Conservation (phyloP, 2,797 vertebrate genomes). For the Numenius phaeopus region DNA sequence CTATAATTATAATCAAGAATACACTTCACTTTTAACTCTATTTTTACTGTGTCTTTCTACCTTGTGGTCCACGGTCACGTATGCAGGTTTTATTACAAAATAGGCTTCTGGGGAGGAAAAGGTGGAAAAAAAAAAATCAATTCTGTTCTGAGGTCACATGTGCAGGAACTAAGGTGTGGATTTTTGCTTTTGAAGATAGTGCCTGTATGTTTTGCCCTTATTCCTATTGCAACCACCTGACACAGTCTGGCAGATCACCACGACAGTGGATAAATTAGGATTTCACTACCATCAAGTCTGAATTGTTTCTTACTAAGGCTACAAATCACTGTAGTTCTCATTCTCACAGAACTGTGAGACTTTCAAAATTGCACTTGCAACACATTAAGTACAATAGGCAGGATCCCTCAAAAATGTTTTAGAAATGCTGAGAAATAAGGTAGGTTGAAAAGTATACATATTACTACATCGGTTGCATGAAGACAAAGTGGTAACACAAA, state of each 20-base stretch:
- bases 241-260: background rate
- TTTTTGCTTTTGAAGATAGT: constrained; percentile 5
- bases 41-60: constrained; percentile 18
- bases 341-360: background rate
- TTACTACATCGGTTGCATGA: background rate
- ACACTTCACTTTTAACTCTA: constrained; percentile 33
- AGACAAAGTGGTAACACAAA: background rate
- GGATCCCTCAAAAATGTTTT: background rate
- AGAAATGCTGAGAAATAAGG: background rate
- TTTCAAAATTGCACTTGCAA: constrained; percentile 8
- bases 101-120: background rate
- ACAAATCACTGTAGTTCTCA: accelerated
- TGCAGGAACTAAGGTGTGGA: background rate
- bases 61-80: background rate
- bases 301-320: background rate
- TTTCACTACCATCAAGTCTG: background rate
- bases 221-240: background rate
- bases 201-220: background rate
- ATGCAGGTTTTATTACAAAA: background rate
- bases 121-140: background rate
- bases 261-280: constrained; percentile 1
- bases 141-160: background rate
- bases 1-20: constrained; percentile 43
- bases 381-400: background rate
- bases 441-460: background rate